These are phyloP conservation scores for Oppia nitens DNA, from an alignment of 1,140 invertebrate genomes.

Conservation along the genomic window DNA sequence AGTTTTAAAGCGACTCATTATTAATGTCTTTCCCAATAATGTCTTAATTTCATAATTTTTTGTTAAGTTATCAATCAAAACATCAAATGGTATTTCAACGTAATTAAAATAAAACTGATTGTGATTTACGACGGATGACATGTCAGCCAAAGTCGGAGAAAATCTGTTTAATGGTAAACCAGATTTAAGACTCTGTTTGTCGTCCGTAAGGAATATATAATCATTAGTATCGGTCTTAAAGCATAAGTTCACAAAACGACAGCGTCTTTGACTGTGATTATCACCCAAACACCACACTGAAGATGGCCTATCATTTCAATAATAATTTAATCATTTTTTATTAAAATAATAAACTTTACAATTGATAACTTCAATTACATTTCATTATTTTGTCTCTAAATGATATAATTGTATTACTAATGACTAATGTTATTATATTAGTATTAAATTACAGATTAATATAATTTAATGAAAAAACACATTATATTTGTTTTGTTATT, in stretches of 20 bases:
- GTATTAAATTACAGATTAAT: no score
- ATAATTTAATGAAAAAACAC: no score
- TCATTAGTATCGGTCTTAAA: constrained; percentile 23
- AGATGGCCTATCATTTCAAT: constrained; percentile 20
- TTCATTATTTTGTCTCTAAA: no score
- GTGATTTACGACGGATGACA: constrained; percentile 29
- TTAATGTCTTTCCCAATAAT: constrained; percentile 18
- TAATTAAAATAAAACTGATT: constrained; percentile 26
- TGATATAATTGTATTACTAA: no score
- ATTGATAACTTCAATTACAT: no score
- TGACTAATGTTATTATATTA: no score
- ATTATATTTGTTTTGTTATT: no score
- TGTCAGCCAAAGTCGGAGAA: constrained; percentile 22
- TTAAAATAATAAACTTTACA: no score
- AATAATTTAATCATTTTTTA: no score
- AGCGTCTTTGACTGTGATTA: constrained; percentile 22
- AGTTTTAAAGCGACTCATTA: constrained; percentile 33
- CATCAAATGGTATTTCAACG: constrained; percentile 22
- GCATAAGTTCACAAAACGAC: constrained; percentile 30
- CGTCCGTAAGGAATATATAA: constrained; percentile 27
- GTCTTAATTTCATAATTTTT: constrained; percentile 10
- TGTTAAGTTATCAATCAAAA: not conserved
- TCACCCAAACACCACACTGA: constrained; percentile 25
- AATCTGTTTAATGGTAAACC: constrained; percentile 21
- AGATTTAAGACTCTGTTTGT: constrained; percentile 19